Percentiles rank a stretch among this genome's conserved stretches.
Conservation (phyloP, 2,888 invertebrate genomes). For the Linnaemya vulpina region DNA sequence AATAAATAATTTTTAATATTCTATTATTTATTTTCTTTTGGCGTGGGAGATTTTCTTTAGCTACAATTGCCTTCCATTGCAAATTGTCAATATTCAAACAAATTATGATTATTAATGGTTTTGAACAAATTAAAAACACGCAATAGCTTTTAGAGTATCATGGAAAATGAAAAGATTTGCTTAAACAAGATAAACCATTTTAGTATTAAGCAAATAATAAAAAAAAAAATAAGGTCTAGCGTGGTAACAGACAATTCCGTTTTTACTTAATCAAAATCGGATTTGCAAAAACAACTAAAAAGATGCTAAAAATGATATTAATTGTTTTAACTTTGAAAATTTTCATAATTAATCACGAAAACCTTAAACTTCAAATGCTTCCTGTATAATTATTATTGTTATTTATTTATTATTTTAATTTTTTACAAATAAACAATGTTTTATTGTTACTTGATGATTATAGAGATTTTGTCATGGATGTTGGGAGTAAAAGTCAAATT, state of each 20-base stretch:
- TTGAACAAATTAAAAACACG: conserved; percentile 57
- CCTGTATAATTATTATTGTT: conserved; percentile 68
- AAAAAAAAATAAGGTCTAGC: conserved; percentile 16
- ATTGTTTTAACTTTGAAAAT: conserved; percentile 20
- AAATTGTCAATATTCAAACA: conserved; percentile 62
- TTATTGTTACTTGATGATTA: conserved; percentile 16
- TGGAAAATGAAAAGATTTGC: conserved; percentile 37
- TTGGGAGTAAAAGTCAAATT: conserved; percentile 9
- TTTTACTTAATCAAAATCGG: conserved; percentile 32
- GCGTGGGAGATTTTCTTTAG: conserved; percentile 60
- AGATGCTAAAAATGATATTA: conserved; percentile 48
- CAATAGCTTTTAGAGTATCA: conserved; percentile 35
- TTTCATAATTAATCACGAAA: conserved; percentile 31
- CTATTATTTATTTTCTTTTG: conserved; percentile 7
- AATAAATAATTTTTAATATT: conserved; percentile 10
- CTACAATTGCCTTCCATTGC: conserved; percentile 25
- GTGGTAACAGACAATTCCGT: conserved; percentile 59
- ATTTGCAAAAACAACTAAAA: not conserved
- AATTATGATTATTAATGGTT: conserved; percentile 66
- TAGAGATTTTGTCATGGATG: not conserved
- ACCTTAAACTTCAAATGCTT: conserved; percentile 53
- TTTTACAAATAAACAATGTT: not conserved
- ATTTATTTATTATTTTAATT: no score
- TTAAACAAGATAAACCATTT: conserved; percentile 55
- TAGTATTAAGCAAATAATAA: conserved; percentile 28